phyloP scores from a whole-genome alignment of 2,113 vertebrate species.

The Mesitornis unicolor region DNA sequence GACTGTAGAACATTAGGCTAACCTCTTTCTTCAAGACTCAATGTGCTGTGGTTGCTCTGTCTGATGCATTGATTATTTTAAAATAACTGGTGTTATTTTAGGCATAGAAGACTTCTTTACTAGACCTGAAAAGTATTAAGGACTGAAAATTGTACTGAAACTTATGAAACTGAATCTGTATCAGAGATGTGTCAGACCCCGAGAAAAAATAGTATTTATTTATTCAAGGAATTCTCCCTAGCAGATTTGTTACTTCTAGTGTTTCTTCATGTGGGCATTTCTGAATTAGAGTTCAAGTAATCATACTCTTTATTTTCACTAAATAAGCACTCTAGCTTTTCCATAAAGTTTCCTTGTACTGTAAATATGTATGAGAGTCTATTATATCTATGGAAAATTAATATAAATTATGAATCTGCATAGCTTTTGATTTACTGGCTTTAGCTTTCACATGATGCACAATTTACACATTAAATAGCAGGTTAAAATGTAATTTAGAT shows the following conservation, averaged over 20 bases:
- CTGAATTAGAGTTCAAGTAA: not conserved
- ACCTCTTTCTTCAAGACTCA: not conserved
- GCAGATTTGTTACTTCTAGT: not conserved
- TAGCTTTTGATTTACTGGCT: not conserved
- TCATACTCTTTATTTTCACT: not conserved
- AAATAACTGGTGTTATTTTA: constrained; percentile 32
- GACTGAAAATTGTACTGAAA: not conserved
- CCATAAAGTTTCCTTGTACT: not conserved
- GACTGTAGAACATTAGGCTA: constrained; percentile 15
- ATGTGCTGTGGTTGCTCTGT: not conserved
- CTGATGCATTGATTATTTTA: constrained; percentile 41
- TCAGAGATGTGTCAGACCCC: not conserved
- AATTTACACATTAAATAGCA: not conserved
- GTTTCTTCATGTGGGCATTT: not conserved
- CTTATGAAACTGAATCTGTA: not conserved
- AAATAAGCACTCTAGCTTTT: not conserved
- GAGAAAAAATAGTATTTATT: not conserved
- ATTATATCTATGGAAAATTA: not conserved
- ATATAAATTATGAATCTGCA: not conserved
- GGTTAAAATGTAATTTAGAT: not conserved
- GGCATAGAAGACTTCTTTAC: not conserved
- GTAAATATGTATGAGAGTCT: not conserved
- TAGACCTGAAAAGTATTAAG: not conserved
- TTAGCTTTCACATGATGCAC: not conserved
- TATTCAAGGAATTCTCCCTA: not conserved